These are phyloP conservation scores for Reinhardtius hippoglossoides DNA, from an alignment of 2,113 vertebrate genomes.

Conservation along the genomic window DNA sequence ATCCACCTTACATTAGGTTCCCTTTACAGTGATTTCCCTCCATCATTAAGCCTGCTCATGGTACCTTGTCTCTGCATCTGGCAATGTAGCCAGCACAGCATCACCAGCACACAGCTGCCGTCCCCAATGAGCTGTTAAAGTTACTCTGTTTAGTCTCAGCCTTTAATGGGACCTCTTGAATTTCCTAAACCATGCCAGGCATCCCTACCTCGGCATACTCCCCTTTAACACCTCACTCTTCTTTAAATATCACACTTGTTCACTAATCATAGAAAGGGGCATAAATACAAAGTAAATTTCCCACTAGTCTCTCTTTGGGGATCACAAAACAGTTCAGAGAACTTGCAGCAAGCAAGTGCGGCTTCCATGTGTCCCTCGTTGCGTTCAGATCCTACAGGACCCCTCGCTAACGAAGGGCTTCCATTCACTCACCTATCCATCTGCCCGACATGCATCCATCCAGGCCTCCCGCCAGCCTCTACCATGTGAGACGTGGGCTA, in stretches of 20 bases:
- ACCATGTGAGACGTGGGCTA: conserved; percentile 55
- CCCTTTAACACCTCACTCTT: conserved; percentile 59
- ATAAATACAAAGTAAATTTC: conserved; percentile 46
- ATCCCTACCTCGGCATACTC: conserved; percentile 48
- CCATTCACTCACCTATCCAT: conserved; percentile 57
- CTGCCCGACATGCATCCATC: conserved; percentile 52
- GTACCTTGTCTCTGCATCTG: conserved; percentile 43
- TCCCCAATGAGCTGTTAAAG: conserved; percentile 74
- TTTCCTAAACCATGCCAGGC: conserved; percentile 67
- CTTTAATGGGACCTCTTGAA: conserved; percentile 77
- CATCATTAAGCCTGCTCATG: conserved; percentile 56
- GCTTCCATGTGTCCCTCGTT: conserved; percentile 40
- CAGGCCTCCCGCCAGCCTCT: conserved; percentile 57
- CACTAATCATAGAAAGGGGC: conserved; percentile 57
- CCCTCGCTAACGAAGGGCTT: conserved; percentile 50
- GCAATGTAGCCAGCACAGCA: conserved; percentile 52
- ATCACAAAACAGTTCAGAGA: conserved; percentile 15
- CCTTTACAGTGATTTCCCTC: conserved; percentile 51
- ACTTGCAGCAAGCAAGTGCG: background rate
- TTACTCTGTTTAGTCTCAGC: conserved; percentile 77
- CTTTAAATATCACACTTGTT: conserved; percentile 73
- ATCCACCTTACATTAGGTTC: conserved; percentile 35
- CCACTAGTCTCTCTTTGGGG: conserved; percentile 34
- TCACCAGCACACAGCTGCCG: conserved; percentile 71
- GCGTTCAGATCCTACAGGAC: conserved; percentile 30